Conservation (phyloP, 2,113 vertebrate species). For the Empidonax alnorum region DNA sequence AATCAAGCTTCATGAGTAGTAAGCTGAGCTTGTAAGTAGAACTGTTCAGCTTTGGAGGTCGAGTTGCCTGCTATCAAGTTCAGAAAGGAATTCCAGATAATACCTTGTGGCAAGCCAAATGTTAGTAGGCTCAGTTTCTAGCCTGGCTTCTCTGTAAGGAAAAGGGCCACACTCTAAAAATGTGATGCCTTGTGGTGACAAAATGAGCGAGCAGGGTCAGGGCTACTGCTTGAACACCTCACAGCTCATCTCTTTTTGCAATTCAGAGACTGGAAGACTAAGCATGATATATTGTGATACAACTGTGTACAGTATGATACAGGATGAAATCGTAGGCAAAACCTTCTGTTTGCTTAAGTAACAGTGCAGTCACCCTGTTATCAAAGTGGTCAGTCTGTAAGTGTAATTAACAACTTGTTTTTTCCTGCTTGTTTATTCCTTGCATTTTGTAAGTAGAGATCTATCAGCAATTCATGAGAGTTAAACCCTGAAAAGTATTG, state of each 20-base stretch:
- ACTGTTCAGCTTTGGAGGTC: not conserved
- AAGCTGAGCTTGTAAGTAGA: not conserved
- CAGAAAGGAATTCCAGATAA: not conserved
- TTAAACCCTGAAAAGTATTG: not conserved
- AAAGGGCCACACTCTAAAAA: not conserved
- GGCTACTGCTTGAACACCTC: not conserved
- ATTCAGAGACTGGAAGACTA: not conserved
- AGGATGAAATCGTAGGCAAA: not conserved
- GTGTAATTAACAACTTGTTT: not conserved
- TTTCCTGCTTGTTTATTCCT: not conserved
- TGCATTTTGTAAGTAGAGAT: not conserved
- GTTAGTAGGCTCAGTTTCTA: not conserved
- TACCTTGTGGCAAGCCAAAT: not conserved
- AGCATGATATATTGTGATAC: not conserved
- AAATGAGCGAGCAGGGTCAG: not conserved
- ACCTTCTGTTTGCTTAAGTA: not conserved
- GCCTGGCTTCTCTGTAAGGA: not conserved
- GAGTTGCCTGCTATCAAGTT: not conserved
- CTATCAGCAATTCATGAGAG: not conserved
- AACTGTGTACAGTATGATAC: not conserved
- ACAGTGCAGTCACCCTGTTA: fast-evolving
- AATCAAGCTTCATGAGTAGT: not conserved
- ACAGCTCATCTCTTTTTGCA: not conserved
- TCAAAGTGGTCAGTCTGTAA: not conserved
- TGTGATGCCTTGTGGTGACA: not conserved